These are phyloP conservation scores for Lytechinus pictus DNA, from an alignment of 35 echinoderm and acorn worm genomes.

Conservation along the genomic window DNA sequence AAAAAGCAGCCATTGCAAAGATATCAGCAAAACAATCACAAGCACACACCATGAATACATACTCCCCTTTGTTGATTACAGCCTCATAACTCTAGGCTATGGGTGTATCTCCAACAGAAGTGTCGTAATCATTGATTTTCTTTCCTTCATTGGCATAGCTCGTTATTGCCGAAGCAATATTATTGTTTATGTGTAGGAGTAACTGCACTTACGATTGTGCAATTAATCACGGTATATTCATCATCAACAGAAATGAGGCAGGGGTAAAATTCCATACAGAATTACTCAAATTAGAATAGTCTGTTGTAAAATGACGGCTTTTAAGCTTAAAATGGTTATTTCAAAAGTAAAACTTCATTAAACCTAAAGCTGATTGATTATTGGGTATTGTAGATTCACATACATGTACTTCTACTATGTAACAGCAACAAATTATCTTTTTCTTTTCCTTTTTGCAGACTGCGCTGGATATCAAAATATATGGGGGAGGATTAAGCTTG, in stretches of 20 bases:
- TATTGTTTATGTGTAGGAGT: slow-evolving; percentile 7
- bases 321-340: not conserved
- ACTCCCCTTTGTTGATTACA: not conserved
- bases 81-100: not conserved
- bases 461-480: no score
- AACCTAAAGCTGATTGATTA: no score
- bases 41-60: not conserved
- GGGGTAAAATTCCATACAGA: not conserved
- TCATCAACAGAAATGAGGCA: not conserved
- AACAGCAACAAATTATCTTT: no score
- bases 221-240: not conserved
- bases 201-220: not conserved
- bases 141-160: not conserved
- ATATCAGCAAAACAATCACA: not conserved
- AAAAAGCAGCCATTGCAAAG: not conserved
- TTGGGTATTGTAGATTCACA: no score
- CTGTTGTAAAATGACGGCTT: not conserved
- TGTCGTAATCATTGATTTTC: not conserved
- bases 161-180: not conserved
- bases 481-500: no score
- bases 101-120: not conserved
- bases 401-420: no score
- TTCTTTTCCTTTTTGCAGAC: no score
- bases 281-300: not conserved
- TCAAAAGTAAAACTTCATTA: no score